phyloP scores from a whole-genome alignment of 2,888 invertebrate species.

The Mesochorus sp. region DNA sequence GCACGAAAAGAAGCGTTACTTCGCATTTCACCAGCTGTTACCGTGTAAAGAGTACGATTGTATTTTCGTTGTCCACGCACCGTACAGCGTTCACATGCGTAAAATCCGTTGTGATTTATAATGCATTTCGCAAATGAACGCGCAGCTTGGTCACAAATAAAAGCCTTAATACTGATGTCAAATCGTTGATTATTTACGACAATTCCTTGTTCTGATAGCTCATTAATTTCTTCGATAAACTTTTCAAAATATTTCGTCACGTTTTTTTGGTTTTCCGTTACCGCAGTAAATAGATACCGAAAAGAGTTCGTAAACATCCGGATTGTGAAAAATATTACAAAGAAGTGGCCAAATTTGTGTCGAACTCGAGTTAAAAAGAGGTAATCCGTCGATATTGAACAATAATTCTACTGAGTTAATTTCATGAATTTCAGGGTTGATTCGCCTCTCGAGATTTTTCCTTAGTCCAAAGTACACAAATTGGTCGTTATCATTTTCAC shows the following conservation, averaged over 20 bases:
- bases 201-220: conserved; percentile 47
- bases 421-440: conserved; percentile 28
- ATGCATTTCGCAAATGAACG: neutral
- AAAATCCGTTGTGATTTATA: conserved; percentile 6
- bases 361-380: conserved; percentile 49
- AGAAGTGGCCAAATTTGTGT: conserved; percentile 59
- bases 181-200: conserved; percentile 45
- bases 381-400: conserved; percentile 57
- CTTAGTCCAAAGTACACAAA: conserved; percentile 60
- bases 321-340: conserved; percentile 46
- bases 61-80: neutral
- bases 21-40: neutral
- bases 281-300: conserved; percentile 60
- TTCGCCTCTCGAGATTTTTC: conserved; percentile 35
- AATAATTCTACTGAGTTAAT: neutral
- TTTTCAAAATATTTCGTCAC: conserved; percentile 36
- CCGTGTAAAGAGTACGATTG: conserved; percentile 28
- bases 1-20: neutral
- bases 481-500: conserved; percentile 13
- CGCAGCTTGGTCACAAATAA: conserved; percentile 27
- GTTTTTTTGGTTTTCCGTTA: conserved; percentile 59
- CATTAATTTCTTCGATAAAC: conserved; percentile 59
- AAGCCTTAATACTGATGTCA: conserved; percentile 24
- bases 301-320: conserved; percentile 59
- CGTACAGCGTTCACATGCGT: neutral